Evolutionary conservation across 2,113 vertebrate genomes (phyloP).

Genomic region (Rhabdomys dilectus): DNA sequence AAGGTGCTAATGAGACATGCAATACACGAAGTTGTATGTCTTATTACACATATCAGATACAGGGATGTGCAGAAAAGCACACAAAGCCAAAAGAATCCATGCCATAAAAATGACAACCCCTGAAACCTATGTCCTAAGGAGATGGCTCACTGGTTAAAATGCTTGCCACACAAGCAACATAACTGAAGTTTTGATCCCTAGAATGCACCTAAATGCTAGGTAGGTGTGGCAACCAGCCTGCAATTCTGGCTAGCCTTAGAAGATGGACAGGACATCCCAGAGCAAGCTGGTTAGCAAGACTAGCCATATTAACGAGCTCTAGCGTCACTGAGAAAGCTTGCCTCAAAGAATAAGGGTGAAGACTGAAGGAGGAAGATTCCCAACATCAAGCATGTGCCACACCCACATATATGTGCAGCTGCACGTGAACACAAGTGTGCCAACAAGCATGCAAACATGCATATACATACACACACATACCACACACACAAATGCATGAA

Average conservation of each 20-base stretch:
- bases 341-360: not conserved
- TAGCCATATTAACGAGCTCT: not conserved
- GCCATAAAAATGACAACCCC: not conserved
- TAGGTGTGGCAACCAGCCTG: not conserved
- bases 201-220: not conserved
- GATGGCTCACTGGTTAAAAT: not conserved
- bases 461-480: not conserved
- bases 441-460: not conserved
- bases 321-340: not conserved
- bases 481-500: not conserved
- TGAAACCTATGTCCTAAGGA: not conserved
- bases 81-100: not conserved
- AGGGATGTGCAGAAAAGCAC: not conserved
- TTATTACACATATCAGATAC: not conserved
- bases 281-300: not conserved
- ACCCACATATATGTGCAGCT: not conserved
- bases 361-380: not conserved
- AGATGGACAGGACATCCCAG: not conserved
- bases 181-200: not conserved
- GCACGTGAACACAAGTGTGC: not conserved
- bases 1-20: not conserved
- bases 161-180: not conserved
- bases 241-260: not conserved
- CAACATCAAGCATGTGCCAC: not conserved
- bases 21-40: not conserved